These are phyloP conservation scores for Oconnorella tubifera DNA, from an alignment of 2,888 invertebrate species.

Conservation along the genomic window DNA sequence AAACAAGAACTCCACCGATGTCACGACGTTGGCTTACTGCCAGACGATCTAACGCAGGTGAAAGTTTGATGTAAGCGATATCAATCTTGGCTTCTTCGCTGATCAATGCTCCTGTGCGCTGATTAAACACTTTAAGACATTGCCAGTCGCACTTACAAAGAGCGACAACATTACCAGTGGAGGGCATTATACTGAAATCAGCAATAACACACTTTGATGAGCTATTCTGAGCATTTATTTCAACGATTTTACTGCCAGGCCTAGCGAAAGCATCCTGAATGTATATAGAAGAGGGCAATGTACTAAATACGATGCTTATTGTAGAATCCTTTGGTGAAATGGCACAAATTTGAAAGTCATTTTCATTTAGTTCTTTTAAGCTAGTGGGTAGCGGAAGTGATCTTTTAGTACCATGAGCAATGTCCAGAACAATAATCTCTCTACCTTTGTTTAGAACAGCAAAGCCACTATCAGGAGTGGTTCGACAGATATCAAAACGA, in stretches of 20 bases:
- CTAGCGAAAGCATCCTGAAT: background rate
- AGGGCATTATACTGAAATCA: constrained; percentile 31
- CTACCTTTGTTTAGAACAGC: constrained; percentile 25
- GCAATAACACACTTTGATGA: constrained; percentile 6
- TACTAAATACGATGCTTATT: background rate
- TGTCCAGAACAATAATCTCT: constrained; percentile 24
- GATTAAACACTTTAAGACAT: constrained; percentile 28
- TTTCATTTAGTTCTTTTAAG: background rate
- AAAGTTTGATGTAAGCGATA: constrained; percentile 21
- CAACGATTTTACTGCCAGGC: background rate
- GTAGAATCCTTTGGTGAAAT: constrained; percentile 12
- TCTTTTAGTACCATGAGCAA: constrained; percentile 10
- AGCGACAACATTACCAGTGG: constrained; percentile 28
- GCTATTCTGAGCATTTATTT: background rate
- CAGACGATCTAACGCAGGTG: constrained; percentile 32
- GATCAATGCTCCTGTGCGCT: constrained; percentile 24
- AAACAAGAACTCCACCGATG: constrained; percentile 18
- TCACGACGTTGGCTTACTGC: constrained; percentile 20
- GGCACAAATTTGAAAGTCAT: background rate
- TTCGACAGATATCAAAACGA: constrained; percentile 12
- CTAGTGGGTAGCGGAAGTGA: constrained; percentile 11
- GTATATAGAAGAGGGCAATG: background rate
- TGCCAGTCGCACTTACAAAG: constrained; percentile 20
- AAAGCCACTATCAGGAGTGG: constrained; percentile 24
- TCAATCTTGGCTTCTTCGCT: constrained; percentile 6